Base-by-base conservation (phyloP, 1,140 invertebrate species). In the Drosophila neocordata region DNA sequence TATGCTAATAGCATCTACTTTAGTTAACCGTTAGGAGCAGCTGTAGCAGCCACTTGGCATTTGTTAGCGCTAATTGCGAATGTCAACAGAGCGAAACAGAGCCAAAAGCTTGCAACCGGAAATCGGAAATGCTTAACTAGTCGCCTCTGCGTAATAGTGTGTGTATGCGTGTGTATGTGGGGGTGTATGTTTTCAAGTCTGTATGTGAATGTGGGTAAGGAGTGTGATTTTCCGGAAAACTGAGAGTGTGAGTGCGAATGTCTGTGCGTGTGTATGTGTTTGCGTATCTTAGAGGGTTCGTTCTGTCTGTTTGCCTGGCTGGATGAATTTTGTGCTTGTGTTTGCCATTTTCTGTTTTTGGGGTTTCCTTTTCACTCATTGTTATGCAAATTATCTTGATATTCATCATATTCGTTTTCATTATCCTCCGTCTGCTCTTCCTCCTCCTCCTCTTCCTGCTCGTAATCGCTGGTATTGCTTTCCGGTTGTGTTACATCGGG, bases 341-440 rank as follows among this genome's bases (percentile, higher is more conserved):
- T 65, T 73, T 78, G 68, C 52, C 69, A 52, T 62, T 82, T 75
- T 51, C 64, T 67, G 73, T 67, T 48, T 67, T 48, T 63, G n/a
- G 58, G 27, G 74, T 72, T 70, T 90, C 65, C 79, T 61, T 79
- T 69, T 83, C 88, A 90, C 69, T 91, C 81, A 77, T 81, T 85
- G 76, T 92, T 91, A 85, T 92, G 91, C 71, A 92, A 83, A 91
- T 92, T 90, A 60, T 92, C 91, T 73, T 90, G 90, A 91, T 92
- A 92, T 83, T 92, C 91, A 85, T 92, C 89, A 73, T 92, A 91
- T 81, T 92, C 91, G 61, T 92, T 90, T 85, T 92, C 90, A 88
- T 88, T 88, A 65, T 80, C 83, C 64, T 91, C 90, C 51, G 73
- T 71, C 69, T 90, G 84, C 48, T 91, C 87, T 56, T 91, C 91